These are phyloP conservation scores for Entomyzon cyanotis DNA, from an alignment of 2,113 vertebrate genomes.

Conservation along the genomic window DNA sequence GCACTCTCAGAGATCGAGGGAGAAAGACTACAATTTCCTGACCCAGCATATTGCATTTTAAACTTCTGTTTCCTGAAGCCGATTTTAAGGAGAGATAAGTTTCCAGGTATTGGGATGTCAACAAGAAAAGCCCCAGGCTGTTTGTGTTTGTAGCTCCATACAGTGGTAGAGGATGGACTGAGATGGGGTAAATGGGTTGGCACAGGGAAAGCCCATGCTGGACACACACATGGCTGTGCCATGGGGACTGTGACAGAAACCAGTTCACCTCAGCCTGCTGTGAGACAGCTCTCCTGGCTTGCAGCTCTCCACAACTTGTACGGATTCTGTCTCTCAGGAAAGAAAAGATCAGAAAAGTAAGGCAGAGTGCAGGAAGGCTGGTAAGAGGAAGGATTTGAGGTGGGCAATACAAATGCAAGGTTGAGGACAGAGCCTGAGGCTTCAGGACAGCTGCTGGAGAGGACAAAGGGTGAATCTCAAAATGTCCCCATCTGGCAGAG, in stretches of 20 bases:
- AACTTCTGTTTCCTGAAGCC: background rate
- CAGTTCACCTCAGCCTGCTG: background rate
- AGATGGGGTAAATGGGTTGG: rapidly evolving
- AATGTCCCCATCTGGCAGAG: background rate
- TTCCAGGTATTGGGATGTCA: background rate
- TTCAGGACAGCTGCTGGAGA: background rate
- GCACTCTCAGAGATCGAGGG: constrained; percentile 21
- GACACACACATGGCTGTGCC: background rate
- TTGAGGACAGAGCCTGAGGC: background rate
- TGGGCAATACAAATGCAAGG: rapidly evolving
- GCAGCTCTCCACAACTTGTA: background rate
- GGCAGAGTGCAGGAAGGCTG: rapidly evolving
- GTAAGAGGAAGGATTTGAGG: background rate
- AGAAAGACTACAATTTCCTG: constrained; percentile 34
- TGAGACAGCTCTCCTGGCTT: background rate
- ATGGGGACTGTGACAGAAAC: background rate
- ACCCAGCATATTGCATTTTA: constrained; percentile 16
- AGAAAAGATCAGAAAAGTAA: background rate
- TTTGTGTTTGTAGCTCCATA: background rate
- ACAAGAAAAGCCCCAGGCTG: background rate
- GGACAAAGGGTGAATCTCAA: background rate
- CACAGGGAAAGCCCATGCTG: background rate
- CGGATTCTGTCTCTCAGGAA: background rate
- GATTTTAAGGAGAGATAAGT: background rate
- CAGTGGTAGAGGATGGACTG: background rate